Percentiles rank a stretch among this genome's conserved stretches.
Conservation (phyloP, 2,797 vertebrate genomes). For the Lagodon rhomboides region DNA sequence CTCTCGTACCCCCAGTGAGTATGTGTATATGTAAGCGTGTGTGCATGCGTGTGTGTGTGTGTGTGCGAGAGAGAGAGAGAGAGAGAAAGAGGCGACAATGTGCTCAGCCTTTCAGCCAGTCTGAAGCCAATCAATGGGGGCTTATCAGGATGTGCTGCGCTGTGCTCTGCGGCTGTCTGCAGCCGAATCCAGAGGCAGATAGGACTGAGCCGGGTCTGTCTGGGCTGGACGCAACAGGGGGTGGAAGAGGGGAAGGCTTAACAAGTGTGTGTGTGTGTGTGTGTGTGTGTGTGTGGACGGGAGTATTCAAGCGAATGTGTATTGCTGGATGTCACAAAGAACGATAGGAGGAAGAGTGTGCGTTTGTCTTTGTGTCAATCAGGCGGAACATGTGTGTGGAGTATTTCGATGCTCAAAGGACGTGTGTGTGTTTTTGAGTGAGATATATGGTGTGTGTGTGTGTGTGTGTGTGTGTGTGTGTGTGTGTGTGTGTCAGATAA, state of each 20-base stretch:
- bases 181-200: constrained; percentile 64
- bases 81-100: constrained; percentile 60
- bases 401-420: constrained; percentile 14
- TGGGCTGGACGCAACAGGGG: constrained; percentile 65
- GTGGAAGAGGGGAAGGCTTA: constrained; percentile 54
- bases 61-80: neutral
- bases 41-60: neutral
- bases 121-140: constrained; percentile 77
- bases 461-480: neutral
- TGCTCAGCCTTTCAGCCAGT: constrained; percentile 69
- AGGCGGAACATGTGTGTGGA: constrained; percentile 9
- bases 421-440: neutral
- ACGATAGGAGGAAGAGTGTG: constrained; percentile 17
- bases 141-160: constrained; percentile 75
- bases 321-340: constrained; percentile 27
- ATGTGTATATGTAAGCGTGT: constrained; percentile 25
- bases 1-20: constrained; percentile 12
- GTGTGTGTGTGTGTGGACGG: constrained; percentile 6
- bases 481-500: neutral
- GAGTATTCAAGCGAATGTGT: constrained; percentile 40
- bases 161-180: constrained; percentile 63
- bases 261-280: constrained; percentile 51
- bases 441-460: neutral
- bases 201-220: constrained; percentile 64
- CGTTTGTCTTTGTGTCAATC: constrained; percentile 43